A percentile compares a stretch with the other conserved stretches of the same genome.
Evolutionary conservation across 2,888 invertebrate species (phyloP).

Genomic region (Eulithis prunata): DNA sequence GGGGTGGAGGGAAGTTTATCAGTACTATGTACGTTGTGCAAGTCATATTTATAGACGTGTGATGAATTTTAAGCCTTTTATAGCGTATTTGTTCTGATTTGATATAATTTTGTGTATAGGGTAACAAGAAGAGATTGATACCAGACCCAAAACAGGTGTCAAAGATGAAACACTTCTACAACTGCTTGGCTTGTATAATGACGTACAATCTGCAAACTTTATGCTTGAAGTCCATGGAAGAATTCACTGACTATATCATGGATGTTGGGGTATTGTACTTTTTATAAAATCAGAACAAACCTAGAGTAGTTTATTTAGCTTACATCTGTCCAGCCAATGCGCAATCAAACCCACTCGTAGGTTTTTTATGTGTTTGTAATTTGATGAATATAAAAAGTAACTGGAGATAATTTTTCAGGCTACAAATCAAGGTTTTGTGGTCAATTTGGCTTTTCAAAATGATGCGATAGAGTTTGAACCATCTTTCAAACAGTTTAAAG

Average conservation of each 20-base stretch:
- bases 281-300: neutral
- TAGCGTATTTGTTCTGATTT: neutral
- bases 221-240: conserved; percentile 90
- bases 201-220: conserved; percentile 93
- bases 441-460: conserved; percentile 84
- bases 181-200: conserved; percentile 94
- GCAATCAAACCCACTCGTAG: neutral
- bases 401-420: conserved; percentile 70
- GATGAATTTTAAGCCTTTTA: conserved; percentile 2
- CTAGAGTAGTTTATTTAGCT: neutral
- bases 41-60: conserved; percentile 3
- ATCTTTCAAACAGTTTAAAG: conserved; percentile 89
- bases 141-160: conserved; percentile 87
- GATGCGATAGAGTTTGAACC: conserved; percentile 89
- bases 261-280: conserved; percentile 87
- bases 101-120: conserved; percentile 68
- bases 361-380: no score
- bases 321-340: neutral
- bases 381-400: neutral
- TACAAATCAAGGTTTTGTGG: conserved; percentile 87
- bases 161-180: conserved; percentile 91
- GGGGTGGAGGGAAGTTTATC: conserved; percentile 10
- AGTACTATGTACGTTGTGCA: conserved; percentile 2
- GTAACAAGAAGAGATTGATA: conserved; percentile 87
- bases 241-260: conserved; percentile 90